Conservation (phyloP, 2,113 vertebrate genomes). For the Sander lucioperca region DNA sequence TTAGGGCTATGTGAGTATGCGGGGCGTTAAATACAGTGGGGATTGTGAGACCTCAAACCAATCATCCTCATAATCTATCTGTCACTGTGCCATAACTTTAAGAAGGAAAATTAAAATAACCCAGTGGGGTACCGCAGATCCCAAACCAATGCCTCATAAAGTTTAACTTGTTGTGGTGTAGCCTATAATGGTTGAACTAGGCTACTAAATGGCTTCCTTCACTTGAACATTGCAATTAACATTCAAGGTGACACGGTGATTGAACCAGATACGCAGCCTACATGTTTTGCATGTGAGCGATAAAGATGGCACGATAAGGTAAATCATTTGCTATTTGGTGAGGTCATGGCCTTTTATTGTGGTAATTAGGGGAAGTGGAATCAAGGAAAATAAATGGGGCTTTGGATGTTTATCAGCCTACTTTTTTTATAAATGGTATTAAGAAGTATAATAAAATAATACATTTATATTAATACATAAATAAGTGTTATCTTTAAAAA, state of each 20-base stretch:
- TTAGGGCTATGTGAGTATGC: not conserved
- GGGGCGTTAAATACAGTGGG: not conserved
- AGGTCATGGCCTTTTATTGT: not conserved
- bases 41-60: constrained; percentile 25
- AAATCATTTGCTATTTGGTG: constrained; percentile 22
- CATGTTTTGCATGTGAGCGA: constrained; percentile 21
- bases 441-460: not conserved
- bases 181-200: not conserved
- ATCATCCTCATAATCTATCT: not conserved
- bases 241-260: constrained; percentile 38
- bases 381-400: not conserved
- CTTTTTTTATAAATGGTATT: not conserved
- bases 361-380: not conserved
- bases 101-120: not conserved
- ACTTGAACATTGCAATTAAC: constrained; percentile 21
- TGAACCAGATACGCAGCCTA: not conserved
- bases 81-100: not conserved
- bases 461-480: not conserved
- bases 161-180: not conserved
- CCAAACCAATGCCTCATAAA: not conserved
- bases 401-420: too few relatives aligned
- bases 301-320: constrained; percentile 45
- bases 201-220: constrained; percentile 7
- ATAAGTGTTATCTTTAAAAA: too few relatives aligned
- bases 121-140: not conserved